Conservation (phyloP, 37 sponge, comb jelly and placozoan genomes). For the Halichondria panicea region DNA sequence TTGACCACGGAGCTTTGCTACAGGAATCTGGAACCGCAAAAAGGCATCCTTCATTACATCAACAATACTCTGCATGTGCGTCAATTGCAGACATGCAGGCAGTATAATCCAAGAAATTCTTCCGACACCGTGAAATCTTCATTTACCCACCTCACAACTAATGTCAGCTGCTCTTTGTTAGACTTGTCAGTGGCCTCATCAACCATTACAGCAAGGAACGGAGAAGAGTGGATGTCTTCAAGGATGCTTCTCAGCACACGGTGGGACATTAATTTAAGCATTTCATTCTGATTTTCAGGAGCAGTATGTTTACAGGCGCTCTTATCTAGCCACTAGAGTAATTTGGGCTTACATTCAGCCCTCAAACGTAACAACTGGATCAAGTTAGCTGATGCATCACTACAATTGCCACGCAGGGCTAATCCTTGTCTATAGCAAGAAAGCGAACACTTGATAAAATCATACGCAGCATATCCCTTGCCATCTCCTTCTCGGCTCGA, state of each 20-base stretch:
- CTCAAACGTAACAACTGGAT: conserved; percentile 61
- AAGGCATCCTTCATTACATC: conserved; percentile 53
- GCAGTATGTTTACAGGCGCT: conserved; percentile 42
- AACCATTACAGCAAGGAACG: conserved; percentile 66
- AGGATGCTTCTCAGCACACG: conserved; percentile 52
- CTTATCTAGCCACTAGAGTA: conserved; percentile 51
- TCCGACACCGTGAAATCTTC: conserved; percentile 29
- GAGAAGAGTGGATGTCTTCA: conserved; percentile 30
- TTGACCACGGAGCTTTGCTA: conserved; percentile 59
- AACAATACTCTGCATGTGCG: conserved; percentile 70
- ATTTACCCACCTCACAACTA: conserved; percentile 55
- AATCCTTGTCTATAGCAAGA: too few relatives aligned
- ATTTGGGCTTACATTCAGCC: conserved; percentile 51
- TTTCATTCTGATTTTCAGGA: conserved; percentile 77
- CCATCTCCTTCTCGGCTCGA: conserved; percentile 52
- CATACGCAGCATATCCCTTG: conserved; percentile 68
- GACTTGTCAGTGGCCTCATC: conserved; percentile 60
- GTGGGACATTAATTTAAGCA: conserved; percentile 75
- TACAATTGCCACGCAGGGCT: conserved; percentile 59
- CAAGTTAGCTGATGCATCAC: conserved; percentile 63
- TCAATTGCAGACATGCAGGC: too few relatives aligned
- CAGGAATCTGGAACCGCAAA: conserved; percentile 52
- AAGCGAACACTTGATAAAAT: conserved; percentile 68
- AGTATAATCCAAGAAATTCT: conserved; percentile 60
- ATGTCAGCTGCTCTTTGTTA: conserved; percentile 49